Evolutionary conservation across 2,113 vertebrate genomes (phyloP).

Genomic region (Herpetotheres cachinnans): DNA sequence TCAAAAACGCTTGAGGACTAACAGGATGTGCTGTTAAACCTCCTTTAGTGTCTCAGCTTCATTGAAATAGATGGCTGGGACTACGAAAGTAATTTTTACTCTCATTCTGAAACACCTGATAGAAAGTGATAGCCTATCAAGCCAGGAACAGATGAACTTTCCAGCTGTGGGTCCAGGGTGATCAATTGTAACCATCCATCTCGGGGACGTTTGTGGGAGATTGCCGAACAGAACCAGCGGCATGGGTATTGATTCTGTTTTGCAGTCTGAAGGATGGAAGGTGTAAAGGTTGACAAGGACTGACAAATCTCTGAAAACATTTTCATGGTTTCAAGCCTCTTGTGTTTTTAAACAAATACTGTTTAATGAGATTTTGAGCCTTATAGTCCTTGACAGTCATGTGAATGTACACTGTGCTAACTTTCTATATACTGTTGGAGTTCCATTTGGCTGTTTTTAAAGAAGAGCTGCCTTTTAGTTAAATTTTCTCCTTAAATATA

Average conservation of each 20-base stretch:
- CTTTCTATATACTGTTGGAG: neutral
- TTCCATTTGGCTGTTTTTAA: neutral
- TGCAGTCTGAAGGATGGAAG: neutral
- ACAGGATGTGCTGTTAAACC: neutral
- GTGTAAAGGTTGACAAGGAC: neutral
- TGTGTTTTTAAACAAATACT: neutral
- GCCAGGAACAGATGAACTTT: constrained; percentile 18
- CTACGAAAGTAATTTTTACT: constrained; percentile 28
- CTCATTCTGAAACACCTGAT: constrained; percentile 28
- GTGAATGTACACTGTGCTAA: neutral
- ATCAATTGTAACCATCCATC: constrained; percentile 5
- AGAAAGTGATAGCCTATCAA: constrained; percentile 18
- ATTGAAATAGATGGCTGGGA: neutral
- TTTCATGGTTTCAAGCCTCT: neutral
- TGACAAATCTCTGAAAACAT: neutral
- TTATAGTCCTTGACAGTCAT: neutral
- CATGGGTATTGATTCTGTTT: neutral
- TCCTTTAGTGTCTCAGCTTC: neutral
- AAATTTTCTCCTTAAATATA: neutral
- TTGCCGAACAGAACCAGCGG: neutral
- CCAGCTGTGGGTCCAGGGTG: neutral
- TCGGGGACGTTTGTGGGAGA: neutral
- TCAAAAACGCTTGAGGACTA: neutral
- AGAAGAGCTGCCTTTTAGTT: neutral
- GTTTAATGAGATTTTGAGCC: neutral